Percentiles rank a stretch among this genome's conserved stretches.
Evolutionary conservation across 2,113 vertebrate species (phyloP).

Genomic region (Crotalus horridus): DNA sequence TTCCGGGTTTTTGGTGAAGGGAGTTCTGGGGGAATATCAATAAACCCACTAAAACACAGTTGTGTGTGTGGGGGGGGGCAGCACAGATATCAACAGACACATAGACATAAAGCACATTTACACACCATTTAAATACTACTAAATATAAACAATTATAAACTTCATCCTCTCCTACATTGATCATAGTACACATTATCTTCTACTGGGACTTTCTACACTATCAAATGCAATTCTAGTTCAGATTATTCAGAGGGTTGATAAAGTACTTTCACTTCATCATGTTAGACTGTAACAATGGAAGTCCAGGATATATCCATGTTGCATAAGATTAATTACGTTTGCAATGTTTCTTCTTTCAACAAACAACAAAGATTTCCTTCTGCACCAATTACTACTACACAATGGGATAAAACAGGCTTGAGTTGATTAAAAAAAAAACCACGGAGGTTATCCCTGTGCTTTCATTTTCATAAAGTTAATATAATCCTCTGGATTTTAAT

Average conservation of each 20-base stretch:
- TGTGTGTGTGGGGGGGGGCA: no score
- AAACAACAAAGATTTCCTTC: neutral
- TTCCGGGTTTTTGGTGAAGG: no score
- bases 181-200: neutral
- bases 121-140: neutral
- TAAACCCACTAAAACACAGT: no score
- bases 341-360: neutral
- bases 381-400: slow-evolving; percentile 31
- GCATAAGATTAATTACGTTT: neutral
- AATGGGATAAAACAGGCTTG: neutral
- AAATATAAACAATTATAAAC: neutral
- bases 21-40: no score
- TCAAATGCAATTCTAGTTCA: neutral
- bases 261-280: slow-evolving; percentile 22
- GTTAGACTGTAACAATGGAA: neutral
- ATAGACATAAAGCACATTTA: neutral
- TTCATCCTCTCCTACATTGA: neutral
- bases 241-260: neutral
- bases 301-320: slow-evolving; percentile 8
- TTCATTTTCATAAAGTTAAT: slow-evolving; percentile 40
- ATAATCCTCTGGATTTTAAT: slow-evolving; percentile 41
- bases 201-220: neutral
- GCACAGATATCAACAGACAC: neutral
- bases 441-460: neutral
- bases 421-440: neutral